Evolutionary conservation across 2,113 vertebrate species (phyloP).

Genomic region (Ellobius talpinus): DNA sequence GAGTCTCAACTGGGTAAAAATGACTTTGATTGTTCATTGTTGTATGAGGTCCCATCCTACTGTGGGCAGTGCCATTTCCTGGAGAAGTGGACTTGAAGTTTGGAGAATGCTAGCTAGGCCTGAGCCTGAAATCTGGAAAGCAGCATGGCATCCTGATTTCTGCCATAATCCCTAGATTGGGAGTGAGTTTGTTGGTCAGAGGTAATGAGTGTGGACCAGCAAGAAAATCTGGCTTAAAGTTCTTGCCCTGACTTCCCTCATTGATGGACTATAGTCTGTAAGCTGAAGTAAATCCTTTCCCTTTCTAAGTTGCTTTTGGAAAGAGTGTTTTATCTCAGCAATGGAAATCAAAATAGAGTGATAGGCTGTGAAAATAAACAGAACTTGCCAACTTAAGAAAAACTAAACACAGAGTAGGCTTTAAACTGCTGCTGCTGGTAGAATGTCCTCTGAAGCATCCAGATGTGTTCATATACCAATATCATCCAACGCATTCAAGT

Average conservation of each 20-base stretch:
- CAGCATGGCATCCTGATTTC: not conserved
- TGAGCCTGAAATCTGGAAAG: not conserved
- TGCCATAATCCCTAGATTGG: not conserved
- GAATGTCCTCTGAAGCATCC: not conserved
- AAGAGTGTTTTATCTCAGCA: not conserved
- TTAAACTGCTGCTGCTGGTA: not conserved
- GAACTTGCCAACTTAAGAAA: not conserved
- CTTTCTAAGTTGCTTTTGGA: not conserved
- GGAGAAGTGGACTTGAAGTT: too few species aligned
- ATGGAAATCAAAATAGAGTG: not conserved
- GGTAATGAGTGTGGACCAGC: not conserved
- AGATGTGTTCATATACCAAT: not conserved
- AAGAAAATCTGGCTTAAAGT: not conserved
- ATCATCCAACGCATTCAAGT: constrained; percentile 13
- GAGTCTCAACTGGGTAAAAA: not conserved
- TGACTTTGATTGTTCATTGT: not conserved
- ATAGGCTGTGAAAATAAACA: not conserved
- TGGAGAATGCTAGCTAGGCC: not conserved
- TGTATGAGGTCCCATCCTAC: not conserved
- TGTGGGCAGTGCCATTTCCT: too few species aligned
- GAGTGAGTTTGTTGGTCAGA: not conserved
- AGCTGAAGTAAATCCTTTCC: not conserved
- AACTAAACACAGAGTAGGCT: not conserved
- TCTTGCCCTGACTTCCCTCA: not conserved
- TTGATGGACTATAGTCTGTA: too few species aligned